Percentiles rank a stretch among this genome's conserved stretches.
These are phyloP conservation scores for Nesogale talazaci DNA, from an alignment of 2,113 vertebrate genomes.

Conservation along the genomic window DNA sequence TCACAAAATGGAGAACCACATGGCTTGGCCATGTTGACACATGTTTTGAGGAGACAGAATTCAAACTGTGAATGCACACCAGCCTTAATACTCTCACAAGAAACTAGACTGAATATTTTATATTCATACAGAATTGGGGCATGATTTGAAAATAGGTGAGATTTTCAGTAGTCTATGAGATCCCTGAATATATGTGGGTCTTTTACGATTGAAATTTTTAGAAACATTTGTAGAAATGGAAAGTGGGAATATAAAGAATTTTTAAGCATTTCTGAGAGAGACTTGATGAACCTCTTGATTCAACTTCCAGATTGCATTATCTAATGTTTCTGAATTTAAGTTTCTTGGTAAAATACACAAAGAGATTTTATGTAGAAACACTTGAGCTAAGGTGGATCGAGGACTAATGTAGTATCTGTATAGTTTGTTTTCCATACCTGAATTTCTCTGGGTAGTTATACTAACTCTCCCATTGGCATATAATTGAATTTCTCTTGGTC, in stretches of 20 bases:
- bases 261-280: conserved; percentile 31
- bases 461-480: background rate
- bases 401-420: background rate
- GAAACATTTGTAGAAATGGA: background rate
- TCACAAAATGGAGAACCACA: background rate
- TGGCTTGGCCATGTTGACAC: background rate
- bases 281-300: conserved; percentile 20
- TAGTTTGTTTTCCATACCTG: background rate
- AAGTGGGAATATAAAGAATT: conserved; percentile 23
- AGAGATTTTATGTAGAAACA: background rate
- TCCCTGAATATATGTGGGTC: background rate
- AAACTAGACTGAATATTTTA: conserved; percentile 40
- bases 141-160: background rate
- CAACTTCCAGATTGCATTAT: background rate
- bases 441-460: background rate
- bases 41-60: background rate
- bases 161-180: background rate
- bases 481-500: background rate
- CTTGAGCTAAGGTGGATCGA: background rate
- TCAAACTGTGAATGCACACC: background rate
- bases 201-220: background rate
- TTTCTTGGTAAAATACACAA: conserved; percentile 4
- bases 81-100: conserved; percentile 2
- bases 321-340: conserved; percentile 8
- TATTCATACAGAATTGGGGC: background rate